Base-by-base conservation (phyloP, 2,797 vertebrate genomes). In the Leptodactylus fallax region DNA sequence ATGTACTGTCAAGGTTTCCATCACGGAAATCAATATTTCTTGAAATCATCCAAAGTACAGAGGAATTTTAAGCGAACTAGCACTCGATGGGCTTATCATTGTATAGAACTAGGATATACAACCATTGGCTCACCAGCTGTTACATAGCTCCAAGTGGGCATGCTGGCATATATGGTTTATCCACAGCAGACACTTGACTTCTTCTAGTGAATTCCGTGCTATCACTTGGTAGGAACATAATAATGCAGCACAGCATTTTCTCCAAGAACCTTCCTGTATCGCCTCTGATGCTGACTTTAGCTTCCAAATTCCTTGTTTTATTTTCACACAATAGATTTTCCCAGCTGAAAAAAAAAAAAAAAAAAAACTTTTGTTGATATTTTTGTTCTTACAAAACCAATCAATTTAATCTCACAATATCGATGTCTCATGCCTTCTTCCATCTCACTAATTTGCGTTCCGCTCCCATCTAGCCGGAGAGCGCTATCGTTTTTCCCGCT, bases 341-440 rank as follows among this genome's bases (percentile, higher is more conserved):
- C 61, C 27, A 55, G 45, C 61, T 79, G 76, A 72, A 77, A 53
- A 53, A 53, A 53, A 53, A 36, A 36, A 36, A 36, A 36, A 36
- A 36, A 53, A 53, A 53, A 89, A 83, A 89, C 76, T 77, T 86
- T 89, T 85, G 74, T 63, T 78, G 85, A 63, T 83, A 82, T 72
- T 82, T 81, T 69, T 89, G 78, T 78, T 82, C 83, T 77, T 89
- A 69, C 49, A 69, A 86, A 86, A 83, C 61, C 85, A 86, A 89
- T 89, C 88, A 89, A 89, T 89, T 86, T 86, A 86, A 83, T 89
- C 79, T 89, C 84, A 83, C 85, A 83, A 76, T 89, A 89, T 89
- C 58, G 74, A 89, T 83, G 85, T 77, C 79, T 86, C 71, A 53
- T 79, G 79, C 61, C 80, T 83, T 27, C 87, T 82, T 83, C 84